These are phyloP conservation scores for Salvator merianae DNA, from an alignment of 2,113 vertebrate species.

Conservation along the genomic window DNA sequence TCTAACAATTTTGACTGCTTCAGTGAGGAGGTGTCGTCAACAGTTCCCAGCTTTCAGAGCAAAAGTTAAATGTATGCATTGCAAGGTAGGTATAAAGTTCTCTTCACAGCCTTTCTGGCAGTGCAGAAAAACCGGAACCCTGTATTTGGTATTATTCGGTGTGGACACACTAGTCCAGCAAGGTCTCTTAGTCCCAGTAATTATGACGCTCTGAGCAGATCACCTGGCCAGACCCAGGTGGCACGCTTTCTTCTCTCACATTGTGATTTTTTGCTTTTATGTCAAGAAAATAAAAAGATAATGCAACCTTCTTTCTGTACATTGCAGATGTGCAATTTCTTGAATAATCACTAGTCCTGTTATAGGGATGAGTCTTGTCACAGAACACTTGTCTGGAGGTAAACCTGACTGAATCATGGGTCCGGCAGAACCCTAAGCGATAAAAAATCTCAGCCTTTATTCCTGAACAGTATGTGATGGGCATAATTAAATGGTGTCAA, in stretches of 20 bases:
- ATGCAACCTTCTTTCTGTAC: neutral
- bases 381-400: neutral
- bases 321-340: neutral
- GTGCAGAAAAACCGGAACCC: neutral
- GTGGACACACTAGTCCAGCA: neutral
- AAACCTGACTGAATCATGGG: neutral
- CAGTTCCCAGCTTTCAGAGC: neutral
- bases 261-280: too few relatives aligned
- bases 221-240: neutral
- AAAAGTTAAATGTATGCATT: neutral
- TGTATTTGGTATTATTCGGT: too few relatives aligned
- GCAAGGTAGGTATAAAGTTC: neutral
- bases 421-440: neutral
- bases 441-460: neutral
- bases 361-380: neutral
- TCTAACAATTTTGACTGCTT: neutral
- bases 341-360: neutral
- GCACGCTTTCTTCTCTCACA: neutral
- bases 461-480: neutral
- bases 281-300: too few relatives aligned
- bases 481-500: neutral
- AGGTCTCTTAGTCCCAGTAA: neutral
- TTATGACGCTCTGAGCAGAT: neutral
- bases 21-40: neutral
- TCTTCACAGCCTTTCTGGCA: neutral